These are phyloP conservation scores for Osmerus eperlanus DNA, from an alignment of 2,113 vertebrate species.

Conservation along the genomic window DNA sequence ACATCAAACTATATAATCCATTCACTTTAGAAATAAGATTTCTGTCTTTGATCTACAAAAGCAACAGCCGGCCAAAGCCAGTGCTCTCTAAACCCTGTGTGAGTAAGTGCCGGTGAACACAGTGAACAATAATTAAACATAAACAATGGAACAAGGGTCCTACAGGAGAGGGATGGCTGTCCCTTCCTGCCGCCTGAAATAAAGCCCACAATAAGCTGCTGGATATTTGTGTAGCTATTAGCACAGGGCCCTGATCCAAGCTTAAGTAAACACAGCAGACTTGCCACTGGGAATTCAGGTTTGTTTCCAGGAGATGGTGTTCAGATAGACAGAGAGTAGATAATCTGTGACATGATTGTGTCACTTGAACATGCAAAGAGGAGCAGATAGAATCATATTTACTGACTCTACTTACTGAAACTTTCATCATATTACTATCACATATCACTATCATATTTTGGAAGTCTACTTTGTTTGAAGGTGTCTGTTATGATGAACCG, in stretches of 20 bases:
- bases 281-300: constrained; percentile 12
- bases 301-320: constrained; percentile 22
- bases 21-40: constrained; percentile 15
- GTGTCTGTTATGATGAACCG: constrained; percentile 18
- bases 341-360: constrained; percentile 11
- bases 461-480: not conserved
- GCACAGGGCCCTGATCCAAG: constrained; percentile 31
- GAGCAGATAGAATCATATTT: no score
- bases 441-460: no score
- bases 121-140: constrained; percentile 60
- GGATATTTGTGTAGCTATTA: constrained; percentile 61
- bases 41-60: constrained; percentile 8
- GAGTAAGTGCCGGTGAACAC: constrained; percentile 17
- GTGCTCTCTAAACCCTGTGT: constrained; percentile 26
- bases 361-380: not conserved
- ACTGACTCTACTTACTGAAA: no score
- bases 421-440: no score
- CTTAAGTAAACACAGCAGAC: constrained; percentile 47
- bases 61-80: not conserved
- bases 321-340: constrained; percentile 41
- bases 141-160: constrained; percentile 68
- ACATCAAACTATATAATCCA: constrained; percentile 4
- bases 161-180: constrained; percentile 61
- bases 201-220: constrained; percentile 35
- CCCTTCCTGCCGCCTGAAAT: constrained; percentile 40